phyloP scores from a whole-genome alignment of 2,797 vertebrate genomes.

The Cyclura pinguis region DNA sequence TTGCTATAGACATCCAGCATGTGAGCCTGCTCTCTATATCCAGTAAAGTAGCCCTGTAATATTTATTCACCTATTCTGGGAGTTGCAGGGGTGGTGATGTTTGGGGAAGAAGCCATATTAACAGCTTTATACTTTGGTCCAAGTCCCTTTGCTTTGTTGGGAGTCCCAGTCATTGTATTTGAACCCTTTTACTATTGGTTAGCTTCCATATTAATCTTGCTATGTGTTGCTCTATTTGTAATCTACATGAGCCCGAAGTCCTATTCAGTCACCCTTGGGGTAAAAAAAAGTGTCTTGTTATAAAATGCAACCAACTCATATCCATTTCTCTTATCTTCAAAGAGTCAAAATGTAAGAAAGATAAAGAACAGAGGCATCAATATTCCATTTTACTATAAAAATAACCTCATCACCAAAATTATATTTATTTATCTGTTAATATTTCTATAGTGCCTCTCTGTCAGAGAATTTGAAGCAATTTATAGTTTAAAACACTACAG shows the following conservation, averaged over 20 bases:
- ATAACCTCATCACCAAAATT: neutral
- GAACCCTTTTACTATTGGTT: neutral
- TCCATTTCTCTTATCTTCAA: neutral
- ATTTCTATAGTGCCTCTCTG: neutral
- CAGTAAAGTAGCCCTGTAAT: neutral
- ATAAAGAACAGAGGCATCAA: neutral
- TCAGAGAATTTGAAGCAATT: neutral
- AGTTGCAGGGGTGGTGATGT: no score
- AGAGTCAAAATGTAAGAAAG: neutral
- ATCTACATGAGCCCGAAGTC: neutral
- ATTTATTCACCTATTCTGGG: neutral
- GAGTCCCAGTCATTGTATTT: constrained; percentile 3
- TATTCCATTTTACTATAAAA: neutral
- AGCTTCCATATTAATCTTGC: neutral
- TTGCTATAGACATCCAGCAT: no score
- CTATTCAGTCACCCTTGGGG: no score
- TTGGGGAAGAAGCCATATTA: neutral
- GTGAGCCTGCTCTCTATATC: neutral
- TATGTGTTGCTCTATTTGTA: neutral
- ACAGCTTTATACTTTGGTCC: neutral
- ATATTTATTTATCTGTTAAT: neutral
- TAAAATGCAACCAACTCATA: neutral
- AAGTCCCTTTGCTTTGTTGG: neutral
- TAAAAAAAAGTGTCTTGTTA: neutral
- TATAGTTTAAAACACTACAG: neutral